These are phyloP conservation scores for Drosophila paulistorum DNA, from an alignment of 1,140 invertebrate genomes.

Conservation along the genomic window DNA sequence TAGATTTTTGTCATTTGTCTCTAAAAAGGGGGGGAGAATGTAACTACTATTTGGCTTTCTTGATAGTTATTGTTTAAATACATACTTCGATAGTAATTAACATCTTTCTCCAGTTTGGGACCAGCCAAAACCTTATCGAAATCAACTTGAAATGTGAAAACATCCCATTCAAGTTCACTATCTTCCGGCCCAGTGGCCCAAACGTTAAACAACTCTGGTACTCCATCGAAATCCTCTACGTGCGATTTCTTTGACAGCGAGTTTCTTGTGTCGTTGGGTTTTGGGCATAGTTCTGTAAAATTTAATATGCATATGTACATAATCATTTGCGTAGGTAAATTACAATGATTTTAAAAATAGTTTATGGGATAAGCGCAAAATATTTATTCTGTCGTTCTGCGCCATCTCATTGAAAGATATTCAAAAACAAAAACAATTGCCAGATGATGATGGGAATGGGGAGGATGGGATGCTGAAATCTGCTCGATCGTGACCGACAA, in stretches of 20 bases:
- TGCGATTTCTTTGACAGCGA: slow-evolving; percentile 91
- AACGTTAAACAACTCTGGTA: slow-evolving; percentile 92
- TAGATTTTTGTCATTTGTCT: slow-evolving; percentile 69
- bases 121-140: slow-evolving; percentile 83
- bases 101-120: slow-evolving; percentile 75
- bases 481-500: not conserved
- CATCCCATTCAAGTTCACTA: slow-evolving; percentile 86
- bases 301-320: not conserved
- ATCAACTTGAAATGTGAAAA: slow-evolving; percentile 91
- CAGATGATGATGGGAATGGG: not conserved
- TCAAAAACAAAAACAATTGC: slow-evolving; percentile 12
- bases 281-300: slow-evolving; percentile 92
- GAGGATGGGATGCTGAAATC: not conserved
- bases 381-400: not conserved
- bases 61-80: no score
- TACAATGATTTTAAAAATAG: slow-evolving; percentile 7
- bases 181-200: slow-evolving; percentile 88
- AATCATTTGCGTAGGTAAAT: not conserved
- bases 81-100: slow-evolving; percentile 76
- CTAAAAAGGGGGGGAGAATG: not conserved
- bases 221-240: slow-evolving; percentile 92
- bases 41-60: no score
- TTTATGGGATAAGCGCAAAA: not conserved
- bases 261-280: slow-evolving; percentile 89
- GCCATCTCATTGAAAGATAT: slow-evolving; percentile 3